Percentiles rank a stretch among this genome's conserved stretches.
Evolutionary conservation across 2,888 invertebrate species (phyloP).

Genomic region (Tenodera sinensis): DNA sequence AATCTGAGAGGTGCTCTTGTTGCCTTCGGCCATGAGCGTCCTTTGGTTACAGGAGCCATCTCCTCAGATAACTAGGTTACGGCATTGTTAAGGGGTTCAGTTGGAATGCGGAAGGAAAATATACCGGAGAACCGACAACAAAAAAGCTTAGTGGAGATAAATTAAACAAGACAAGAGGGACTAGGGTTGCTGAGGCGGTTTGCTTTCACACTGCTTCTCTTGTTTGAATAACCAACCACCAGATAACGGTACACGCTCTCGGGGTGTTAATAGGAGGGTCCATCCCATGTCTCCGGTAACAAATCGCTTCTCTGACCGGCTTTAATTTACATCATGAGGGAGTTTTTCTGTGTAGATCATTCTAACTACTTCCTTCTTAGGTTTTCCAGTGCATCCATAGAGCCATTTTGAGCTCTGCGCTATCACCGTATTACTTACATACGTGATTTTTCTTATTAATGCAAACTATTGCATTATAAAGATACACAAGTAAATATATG

Average conservation of each 20-base stretch:
- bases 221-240: not conserved
- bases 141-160: not conserved
- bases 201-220: not conserved
- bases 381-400: too few species aligned
- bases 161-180: not conserved
- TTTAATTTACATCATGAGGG: not conserved
- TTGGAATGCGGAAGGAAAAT: not conserved
- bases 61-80: not conserved
- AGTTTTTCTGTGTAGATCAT: not conserved
- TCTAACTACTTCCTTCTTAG: too few species aligned
- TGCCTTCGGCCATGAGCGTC: not conserved
- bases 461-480: too few species aligned
- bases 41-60: not conserved
- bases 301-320: not conserved
- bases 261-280: not conserved
- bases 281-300: not conserved
- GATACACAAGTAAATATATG: too few species aligned
- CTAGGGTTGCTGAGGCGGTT: not conserved
- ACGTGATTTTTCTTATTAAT: too few species aligned
- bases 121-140: not conserved
- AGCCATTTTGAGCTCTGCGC: too few species aligned
- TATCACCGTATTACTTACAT: too few species aligned
- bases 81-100: not conserved
- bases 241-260: not conserved
- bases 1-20: not conserved